Conservation (phyloP, 2,113 vertebrate genomes). For the Tetraodon nigroviridis region DNA sequence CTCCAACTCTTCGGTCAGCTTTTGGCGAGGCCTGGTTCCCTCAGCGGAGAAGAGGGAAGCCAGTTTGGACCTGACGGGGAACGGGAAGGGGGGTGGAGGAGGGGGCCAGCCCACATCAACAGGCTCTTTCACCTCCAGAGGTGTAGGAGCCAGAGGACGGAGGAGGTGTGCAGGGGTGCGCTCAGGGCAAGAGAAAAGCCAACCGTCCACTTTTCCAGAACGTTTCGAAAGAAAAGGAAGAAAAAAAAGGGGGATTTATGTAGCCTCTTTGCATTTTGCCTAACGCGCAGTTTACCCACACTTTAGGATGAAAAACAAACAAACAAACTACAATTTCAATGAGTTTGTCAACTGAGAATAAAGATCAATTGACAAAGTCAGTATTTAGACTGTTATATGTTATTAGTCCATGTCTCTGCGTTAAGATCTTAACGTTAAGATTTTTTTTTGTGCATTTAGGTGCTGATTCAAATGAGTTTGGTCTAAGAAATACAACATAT, state of each 20-base stretch:
- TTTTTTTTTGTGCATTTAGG: too few species aligned
- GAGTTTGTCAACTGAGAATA: too few species aligned
- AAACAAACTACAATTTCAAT: background rate
- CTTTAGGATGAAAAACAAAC: background rate
- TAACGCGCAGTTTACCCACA: background rate
- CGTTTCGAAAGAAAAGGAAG: background rate
- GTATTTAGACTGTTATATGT: too few species aligned
- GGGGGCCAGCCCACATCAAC: constrained; percentile 58
- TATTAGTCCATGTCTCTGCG: too few species aligned
- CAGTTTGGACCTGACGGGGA: constrained; percentile 17
- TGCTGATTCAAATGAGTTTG: too few species aligned
- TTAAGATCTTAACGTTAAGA: too few species aligned
- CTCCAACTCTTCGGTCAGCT: constrained; percentile 15
- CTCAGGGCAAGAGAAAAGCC: constrained; percentile 33
- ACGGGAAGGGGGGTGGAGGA: constrained; percentile 30
- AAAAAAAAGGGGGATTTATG: background rate
- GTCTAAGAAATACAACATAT: too few species aligned
- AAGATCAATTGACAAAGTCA: too few species aligned
- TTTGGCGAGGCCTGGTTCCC: constrained; percentile 24
- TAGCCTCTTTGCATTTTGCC: constrained; percentile 3
- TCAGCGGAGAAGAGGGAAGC: constrained; percentile 25
- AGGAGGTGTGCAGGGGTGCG: constrained; percentile 51
- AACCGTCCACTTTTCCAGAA: constrained; percentile 57
- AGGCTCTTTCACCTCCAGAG: constrained; percentile 69
- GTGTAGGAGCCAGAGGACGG: constrained; percentile 34